Evolutionary conservation across 64 coral and sea anemone species (phyloP).

Genomic region (Actinia tenebrosa): DNA sequence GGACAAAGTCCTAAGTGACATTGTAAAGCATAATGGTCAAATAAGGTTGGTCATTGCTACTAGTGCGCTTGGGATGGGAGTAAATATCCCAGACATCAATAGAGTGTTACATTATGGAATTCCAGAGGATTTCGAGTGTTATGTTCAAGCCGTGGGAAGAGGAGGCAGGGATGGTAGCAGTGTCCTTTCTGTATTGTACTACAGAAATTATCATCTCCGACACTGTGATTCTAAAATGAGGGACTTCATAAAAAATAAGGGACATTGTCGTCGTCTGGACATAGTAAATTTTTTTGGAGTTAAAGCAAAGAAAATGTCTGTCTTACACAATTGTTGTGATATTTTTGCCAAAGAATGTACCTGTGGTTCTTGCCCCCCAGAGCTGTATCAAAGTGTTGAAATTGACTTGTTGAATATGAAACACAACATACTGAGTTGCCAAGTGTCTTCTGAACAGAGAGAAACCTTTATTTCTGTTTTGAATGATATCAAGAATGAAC

Average conservation of each 20-base stretch:
- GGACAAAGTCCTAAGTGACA: constrained; percentile 26
- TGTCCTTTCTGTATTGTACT: not conserved
- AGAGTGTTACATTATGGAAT: constrained; percentile 13
- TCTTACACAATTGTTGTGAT: constrained; percentile 34
- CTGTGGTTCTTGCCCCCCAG: constrained; percentile 16
- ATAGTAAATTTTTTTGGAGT: constrained; percentile 15
- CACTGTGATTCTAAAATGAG: constrained; percentile 26
- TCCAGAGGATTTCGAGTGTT: not conserved
- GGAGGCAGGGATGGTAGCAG: constrained; percentile 18
- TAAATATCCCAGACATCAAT: constrained; percentile 31
- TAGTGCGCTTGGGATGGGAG: constrained; percentile 33
- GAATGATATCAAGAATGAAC: constrained; percentile 10
- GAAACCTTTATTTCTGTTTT: constrained; percentile 11
- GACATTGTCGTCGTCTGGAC: constrained; percentile 11
- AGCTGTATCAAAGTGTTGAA: constrained; percentile 18
- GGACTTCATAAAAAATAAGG: constrained; percentile 13
- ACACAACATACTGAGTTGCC: constrained; percentile 11
- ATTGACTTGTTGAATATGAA: constrained; percentile 24
- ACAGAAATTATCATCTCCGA: constrained; percentile 9
- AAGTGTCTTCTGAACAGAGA: constrained; percentile 7
- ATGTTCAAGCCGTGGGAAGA: not conserved
- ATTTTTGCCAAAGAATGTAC: not conserved
- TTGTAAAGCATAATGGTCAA: constrained; percentile 7
- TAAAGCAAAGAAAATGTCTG: not conserved
- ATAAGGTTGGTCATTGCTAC: constrained; percentile 42